Conservation (phyloP, 2,888 invertebrate genomes). For the Eretmocerus hayati region DNA sequence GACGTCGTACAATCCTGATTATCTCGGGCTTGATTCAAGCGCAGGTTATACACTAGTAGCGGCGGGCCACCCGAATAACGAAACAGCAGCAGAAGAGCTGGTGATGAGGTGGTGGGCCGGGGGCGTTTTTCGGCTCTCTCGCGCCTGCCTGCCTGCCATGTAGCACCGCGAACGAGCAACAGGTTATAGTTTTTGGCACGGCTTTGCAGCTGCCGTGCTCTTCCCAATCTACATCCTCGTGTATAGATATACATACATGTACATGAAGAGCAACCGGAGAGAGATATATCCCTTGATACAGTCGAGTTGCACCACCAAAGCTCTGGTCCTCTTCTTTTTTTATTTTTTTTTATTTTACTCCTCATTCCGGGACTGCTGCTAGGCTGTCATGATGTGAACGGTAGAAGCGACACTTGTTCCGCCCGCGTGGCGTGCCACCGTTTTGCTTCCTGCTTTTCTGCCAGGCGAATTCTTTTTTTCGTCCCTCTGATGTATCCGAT, state of each 20-base stretch:
- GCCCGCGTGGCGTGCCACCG: not conserved
- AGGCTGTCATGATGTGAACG: no score
- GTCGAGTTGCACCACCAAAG: constrained; percentile 19
- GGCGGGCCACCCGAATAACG: no score
- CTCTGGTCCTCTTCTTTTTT: constrained; percentile 19
- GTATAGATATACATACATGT: no score
- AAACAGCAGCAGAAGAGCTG: no score
- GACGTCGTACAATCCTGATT: no score
- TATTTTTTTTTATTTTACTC: constrained; percentile 24
- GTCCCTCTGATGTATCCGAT: constrained; percentile 31
- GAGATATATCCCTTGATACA: no score
- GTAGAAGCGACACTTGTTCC: constrained; percentile 19
- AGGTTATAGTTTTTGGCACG: constrained; percentile 46
- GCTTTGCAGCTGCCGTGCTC: no score
- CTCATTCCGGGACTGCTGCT: constrained; percentile 25
- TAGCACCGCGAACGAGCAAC: constrained; percentile 36
- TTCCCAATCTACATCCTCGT: no score
- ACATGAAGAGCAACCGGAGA: no score
- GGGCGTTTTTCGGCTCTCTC: constrained; percentile 45
- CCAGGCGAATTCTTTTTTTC: constrained; percentile 7
- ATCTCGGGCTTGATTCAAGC: no score
- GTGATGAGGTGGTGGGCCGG: constrained; percentile 29
- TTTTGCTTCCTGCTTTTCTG: constrained; percentile 9
- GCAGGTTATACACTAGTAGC: no score
- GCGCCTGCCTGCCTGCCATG: constrained; percentile 21